Evolutionary conservation across 2,113 vertebrate genomes (phyloP), one percentile per base, ranked within the genome.

Genomic region (Sterna hirundo): DNA sequence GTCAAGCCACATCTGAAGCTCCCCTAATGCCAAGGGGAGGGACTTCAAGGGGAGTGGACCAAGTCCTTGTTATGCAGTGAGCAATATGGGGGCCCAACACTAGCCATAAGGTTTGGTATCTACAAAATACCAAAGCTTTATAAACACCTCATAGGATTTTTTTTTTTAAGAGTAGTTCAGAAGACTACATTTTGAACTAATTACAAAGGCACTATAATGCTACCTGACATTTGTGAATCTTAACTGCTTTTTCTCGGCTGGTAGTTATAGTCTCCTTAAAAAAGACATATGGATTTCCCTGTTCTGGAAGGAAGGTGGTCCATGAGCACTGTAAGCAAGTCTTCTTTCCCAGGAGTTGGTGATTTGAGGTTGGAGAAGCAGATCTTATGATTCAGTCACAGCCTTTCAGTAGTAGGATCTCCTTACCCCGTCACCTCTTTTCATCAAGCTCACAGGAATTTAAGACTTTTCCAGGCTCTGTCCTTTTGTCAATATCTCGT

Each of bases 41-140:
- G 13, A 40, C 14, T 68, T 87, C 11, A 55, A 12, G 47, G 47
- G 21, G 47, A 49, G 13, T 38, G 29, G 30, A 71, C 23, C 6
- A 38, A 64, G 46, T 68, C 13, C 42, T 71, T 76, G 16, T 32
- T 10, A 0, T 16, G 14, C 16, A 70, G 11, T 13, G 21, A 72
- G 5, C 19, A 57, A 11, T 32, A 4, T 32, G 40, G 46, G 6
- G 21, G 15, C n/a, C 44, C 25, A 64, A 23, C 0, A 0, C 4
- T 61, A 42, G 51, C 13, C 15, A 8, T 70, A 32, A 36, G 16
- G 0, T 40, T 76, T 65, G 60, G 4, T 42, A 49, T 61, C 40
- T 77, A 40, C 14, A 84, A 70, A 89, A 57, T 86, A 46, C 2
- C 9, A 70, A 93, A 78, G 25, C 13, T 81, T 77, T 83, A 62